These are phyloP conservation scores for Aspidiotus destructor DNA, from an alignment of 2,888 invertebrate genomes.

Conservation along the genomic window DNA sequence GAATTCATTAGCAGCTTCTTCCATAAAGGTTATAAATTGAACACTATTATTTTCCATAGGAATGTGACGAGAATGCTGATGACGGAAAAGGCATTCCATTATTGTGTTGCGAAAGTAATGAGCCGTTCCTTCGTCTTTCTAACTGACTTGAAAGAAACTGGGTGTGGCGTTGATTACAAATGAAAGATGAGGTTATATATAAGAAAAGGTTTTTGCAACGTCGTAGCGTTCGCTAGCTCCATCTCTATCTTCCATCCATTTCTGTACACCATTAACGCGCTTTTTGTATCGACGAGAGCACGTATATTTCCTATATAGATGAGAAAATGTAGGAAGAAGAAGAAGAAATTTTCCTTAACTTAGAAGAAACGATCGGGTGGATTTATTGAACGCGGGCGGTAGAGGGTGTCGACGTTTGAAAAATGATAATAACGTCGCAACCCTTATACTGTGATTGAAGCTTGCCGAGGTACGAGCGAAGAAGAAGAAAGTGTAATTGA, in stretches of 20 bases:
- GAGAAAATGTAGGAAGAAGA: neutral
- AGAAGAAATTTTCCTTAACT: conserved; percentile 18
- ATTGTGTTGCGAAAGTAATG: conserved; percentile 30
- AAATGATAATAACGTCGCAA: conserved; percentile 10
- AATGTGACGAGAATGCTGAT: conserved; percentile 33
- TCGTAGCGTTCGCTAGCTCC: neutral
- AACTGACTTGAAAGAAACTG: conserved; percentile 33
- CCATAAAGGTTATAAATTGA: conserved; percentile 33
- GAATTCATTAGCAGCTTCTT: conserved; percentile 32
- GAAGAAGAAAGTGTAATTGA: conserved; percentile 29
- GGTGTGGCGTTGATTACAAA: conserved; percentile 33
- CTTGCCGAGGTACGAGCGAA: conserved; percentile 6
- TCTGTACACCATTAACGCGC: conserved; percentile 26
- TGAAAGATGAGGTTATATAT: conserved; percentile 32
- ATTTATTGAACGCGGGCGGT: neutral
- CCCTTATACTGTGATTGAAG: neutral
- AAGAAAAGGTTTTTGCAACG: conserved; percentile 24
- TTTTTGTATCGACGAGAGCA: conserved; percentile 23
- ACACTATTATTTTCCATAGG: conserved; percentile 32
- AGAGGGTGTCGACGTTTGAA: conserved; percentile 8
- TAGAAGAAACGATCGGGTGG: neutral
- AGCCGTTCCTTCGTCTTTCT: conserved; percentile 27
- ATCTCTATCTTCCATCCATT: too few species aligned
- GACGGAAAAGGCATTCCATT: conserved; percentile 33
- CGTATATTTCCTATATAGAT: too few species aligned